A percentile compares a stretch with the other conserved stretches of the same genome.
Conservation (phyloP, 2,113 vertebrate species). For the Leucopsar rothschildi region DNA sequence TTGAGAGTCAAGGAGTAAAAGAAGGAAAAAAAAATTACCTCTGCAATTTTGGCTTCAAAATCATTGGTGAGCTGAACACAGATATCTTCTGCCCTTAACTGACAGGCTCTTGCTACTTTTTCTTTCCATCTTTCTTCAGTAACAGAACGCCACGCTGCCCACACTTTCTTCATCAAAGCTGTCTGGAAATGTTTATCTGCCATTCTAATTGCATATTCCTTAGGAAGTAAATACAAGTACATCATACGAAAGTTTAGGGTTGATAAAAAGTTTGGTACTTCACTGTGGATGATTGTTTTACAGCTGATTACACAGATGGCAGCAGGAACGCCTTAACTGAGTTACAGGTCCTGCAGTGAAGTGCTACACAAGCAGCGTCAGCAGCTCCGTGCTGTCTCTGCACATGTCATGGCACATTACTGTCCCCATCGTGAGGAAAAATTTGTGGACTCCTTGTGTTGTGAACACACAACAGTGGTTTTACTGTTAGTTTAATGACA, state of each 20-base stretch:
- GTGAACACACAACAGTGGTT: neutral
- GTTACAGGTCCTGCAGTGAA: rapidly evolving
- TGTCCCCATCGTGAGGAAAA: rapidly evolving
- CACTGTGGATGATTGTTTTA: neutral
- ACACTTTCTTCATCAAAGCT: conserved; percentile 85
- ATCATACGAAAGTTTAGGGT: neutral
- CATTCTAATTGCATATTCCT: conserved; percentile 77
- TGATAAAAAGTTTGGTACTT: neutral
- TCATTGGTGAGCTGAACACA: conserved; percentile 85
- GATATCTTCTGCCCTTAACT: conserved; percentile 85
- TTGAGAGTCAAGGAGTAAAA: neutral
- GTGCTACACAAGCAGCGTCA: neutral
- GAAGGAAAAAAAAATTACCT: conserved; percentile 68
- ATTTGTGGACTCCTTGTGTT: neutral
- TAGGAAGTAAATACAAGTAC: neutral
- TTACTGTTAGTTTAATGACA: neutral
- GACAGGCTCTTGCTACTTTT: conserved; percentile 84
- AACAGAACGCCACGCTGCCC: conserved; percentile 82
- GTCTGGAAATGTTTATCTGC: conserved; percentile 82
- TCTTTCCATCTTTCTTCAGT: conserved; percentile 84
- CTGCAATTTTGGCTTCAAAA: conserved; percentile 82
- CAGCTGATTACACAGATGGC: neutral
- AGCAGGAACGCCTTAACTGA: neutral
- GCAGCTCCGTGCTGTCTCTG: neutral
- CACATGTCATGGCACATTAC: rapidly evolving